Percentiles rank a stretch among this genome's conserved stretches.
Evolutionary conservation across 2,797 vertebrate species (phyloP).

Genomic region (Toxotes lorentzi): DNA sequence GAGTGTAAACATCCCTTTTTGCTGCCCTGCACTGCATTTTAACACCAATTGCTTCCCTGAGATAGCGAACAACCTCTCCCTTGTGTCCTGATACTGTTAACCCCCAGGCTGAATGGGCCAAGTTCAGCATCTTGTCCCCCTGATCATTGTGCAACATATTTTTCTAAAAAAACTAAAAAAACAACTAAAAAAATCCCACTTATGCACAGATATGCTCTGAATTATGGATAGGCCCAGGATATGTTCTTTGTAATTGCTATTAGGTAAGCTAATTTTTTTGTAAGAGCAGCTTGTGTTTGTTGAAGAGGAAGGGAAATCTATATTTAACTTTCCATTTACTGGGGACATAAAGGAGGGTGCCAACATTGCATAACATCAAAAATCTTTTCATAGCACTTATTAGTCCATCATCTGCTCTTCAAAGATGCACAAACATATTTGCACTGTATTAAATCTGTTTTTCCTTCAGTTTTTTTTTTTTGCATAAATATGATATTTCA

Average conservation of each 20-base stretch:
- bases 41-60: slow-evolving; percentile 33
- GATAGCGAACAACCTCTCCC: slow-evolving; percentile 45
- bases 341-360: slow-evolving; percentile 55
- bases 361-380: slow-evolving; percentile 49
- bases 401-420: slow-evolving; percentile 21
- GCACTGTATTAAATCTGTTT: not conserved
- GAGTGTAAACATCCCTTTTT: slow-evolving; percentile 59
- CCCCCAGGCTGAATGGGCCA: slow-evolving; percentile 29
- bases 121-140: slow-evolving; percentile 50
- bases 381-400: slow-evolving; percentile 35
- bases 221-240: slow-evolving; percentile 56
- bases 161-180: not conserved
- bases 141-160: slow-evolving; percentile 42
- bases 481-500: not conserved
- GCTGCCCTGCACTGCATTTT: slow-evolving; percentile 24
- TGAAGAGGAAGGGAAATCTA: slow-evolving; percentile 65
- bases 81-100: slow-evolving; percentile 35
- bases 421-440: slow-evolving; percentile 1
- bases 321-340: slow-evolving; percentile 71
- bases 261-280: slow-evolving; percentile 46
- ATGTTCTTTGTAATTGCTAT: slow-evolving; percentile 56
- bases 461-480: not conserved
- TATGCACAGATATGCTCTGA: slow-evolving; percentile 39
- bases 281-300: slow-evolving; percentile 50
- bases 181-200: not conserved